These are phyloP conservation scores for Limenitis camilla DNA, from an alignment of 2,888 invertebrate genomes.

Conservation along the genomic window DNA sequence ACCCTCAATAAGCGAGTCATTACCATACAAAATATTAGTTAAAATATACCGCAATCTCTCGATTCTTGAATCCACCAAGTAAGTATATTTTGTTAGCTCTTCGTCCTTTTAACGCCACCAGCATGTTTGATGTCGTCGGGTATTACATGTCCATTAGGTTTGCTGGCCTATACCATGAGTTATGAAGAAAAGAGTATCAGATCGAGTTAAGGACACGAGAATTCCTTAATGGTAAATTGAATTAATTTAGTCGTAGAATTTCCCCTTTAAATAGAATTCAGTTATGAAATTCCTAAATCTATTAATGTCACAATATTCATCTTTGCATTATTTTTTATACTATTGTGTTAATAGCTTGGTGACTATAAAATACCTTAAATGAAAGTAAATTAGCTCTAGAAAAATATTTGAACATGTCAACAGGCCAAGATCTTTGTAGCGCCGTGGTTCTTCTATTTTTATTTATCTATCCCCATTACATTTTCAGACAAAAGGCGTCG, in stretches of 20 bases:
- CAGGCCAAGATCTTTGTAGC: slow-evolving; percentile 35
- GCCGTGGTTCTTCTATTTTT: slow-evolving; percentile 53
- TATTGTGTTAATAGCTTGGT: neutral
- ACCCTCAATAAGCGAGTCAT: neutral
- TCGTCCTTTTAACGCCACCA: slow-evolving; percentile 72
- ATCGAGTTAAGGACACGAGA: neutral
- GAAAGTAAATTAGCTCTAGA: slow-evolving; percentile 6
- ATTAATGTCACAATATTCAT: too few relatives aligned
- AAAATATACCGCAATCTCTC: slow-evolving; percentile 15
- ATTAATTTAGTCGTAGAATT: too few relatives aligned
- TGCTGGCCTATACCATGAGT: slow-evolving; percentile 44
- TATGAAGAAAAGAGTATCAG: slow-evolving; percentile 20
- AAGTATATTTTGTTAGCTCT: slow-evolving; percentile 54
- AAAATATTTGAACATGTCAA: slow-evolving; percentile 16
- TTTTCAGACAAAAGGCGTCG: slow-evolving; percentile 68
- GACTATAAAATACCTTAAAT: neutral
- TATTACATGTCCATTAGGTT: slow-evolving; percentile 73
- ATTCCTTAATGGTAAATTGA: neutral
- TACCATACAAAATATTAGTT: neutral
- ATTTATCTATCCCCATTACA: slow-evolving; percentile 71
- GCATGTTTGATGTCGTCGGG: slow-evolving; percentile 65
- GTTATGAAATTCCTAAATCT: too few relatives aligned
- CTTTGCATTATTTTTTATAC: too few relatives aligned
- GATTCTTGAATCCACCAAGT: slow-evolving; percentile 30
- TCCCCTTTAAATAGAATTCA: too few relatives aligned